Percentiles rank a stretch among this genome's conserved stretches.
These are phyloP conservation scores for Reinhardtius hippoglossoides DNA, from an alignment of 2,113 vertebrate species.

Conservation along the genomic window DNA sequence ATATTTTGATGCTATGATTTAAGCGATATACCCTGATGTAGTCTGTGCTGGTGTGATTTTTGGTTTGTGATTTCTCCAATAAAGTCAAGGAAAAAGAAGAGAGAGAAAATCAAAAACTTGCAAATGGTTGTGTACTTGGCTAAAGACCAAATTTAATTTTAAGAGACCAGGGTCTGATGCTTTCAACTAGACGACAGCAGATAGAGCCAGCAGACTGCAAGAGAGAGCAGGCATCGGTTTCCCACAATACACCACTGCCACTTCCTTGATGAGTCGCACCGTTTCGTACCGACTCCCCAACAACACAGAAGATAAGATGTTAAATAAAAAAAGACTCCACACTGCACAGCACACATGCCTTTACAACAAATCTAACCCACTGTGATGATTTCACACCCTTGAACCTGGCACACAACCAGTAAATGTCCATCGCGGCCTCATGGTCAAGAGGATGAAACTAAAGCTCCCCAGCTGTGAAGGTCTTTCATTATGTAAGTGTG, in stretches of 20 bases:
- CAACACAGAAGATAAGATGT: background rate
- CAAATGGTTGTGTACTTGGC: background rate
- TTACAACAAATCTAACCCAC: background rate
- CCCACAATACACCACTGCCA: background rate
- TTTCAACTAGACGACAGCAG: conserved; percentile 23
- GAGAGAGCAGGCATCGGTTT: background rate
- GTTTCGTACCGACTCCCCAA: too few species aligned
- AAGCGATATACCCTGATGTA: too few species aligned
- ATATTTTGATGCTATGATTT: too few species aligned
- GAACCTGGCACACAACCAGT: background rate
- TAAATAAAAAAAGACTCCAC: background rate
- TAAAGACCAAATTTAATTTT: background rate
- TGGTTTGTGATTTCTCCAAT: background rate
- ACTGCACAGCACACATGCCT: background rate
- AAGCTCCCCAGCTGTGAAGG: background rate
- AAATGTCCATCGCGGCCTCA: background rate
- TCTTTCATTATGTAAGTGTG: background rate
- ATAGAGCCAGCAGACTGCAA: conserved; percentile 3
- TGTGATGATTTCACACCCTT: background rate
- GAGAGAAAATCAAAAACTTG: background rate
- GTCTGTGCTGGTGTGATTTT: background rate
- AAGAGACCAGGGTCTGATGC: conserved; percentile 12
- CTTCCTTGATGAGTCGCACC: background rate
- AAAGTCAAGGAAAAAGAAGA: background rate
- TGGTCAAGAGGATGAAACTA: background rate